A percentile compares a stretch with the other conserved stretches of the same genome.
phyloP scores from a whole-genome alignment of 2,888 invertebrate genomes.

The Atethmia centrago region DNA sequence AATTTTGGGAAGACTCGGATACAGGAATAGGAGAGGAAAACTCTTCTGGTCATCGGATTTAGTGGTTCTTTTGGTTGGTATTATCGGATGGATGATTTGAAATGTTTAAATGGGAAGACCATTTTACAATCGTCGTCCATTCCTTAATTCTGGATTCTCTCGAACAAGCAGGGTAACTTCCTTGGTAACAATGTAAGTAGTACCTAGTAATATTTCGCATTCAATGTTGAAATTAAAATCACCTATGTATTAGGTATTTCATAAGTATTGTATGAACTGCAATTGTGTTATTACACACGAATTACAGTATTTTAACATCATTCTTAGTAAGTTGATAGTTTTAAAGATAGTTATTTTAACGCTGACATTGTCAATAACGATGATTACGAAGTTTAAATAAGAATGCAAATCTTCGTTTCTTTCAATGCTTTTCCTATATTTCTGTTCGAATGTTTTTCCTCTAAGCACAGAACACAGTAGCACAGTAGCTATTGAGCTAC shows the following conservation, averaged over 20 bases:
- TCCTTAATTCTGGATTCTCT: background rate
- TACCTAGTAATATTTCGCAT: too few species aligned
- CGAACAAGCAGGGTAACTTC: background rate
- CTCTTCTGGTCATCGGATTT: too few species aligned
- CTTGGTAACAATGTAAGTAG: background rate
- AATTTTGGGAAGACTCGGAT: too few species aligned
- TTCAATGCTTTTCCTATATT: slow-evolving; percentile 11
- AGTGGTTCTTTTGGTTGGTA: background rate
- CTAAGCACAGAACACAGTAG: too few species aligned
- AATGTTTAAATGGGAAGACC: too few species aligned
- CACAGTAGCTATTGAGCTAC: background rate
- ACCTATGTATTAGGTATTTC: background rate
- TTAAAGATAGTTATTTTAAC: slow-evolving; percentile 9
- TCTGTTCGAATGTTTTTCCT: background rate
- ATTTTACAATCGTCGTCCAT: background rate
- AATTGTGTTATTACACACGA: background rate
- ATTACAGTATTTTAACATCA: background rate
- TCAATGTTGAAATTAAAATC: background rate
- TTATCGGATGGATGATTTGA: background rate
- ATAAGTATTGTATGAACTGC: background rate
- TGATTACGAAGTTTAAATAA: slow-evolving; percentile 3
- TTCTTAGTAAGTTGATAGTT: background rate
- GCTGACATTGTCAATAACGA: background rate
- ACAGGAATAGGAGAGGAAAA: too few species aligned
- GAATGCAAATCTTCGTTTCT: background rate